Evolutionary conservation across 2,113 vertebrate species (phyloP).

Genomic region (Eulacestoma nigropectus): DNA sequence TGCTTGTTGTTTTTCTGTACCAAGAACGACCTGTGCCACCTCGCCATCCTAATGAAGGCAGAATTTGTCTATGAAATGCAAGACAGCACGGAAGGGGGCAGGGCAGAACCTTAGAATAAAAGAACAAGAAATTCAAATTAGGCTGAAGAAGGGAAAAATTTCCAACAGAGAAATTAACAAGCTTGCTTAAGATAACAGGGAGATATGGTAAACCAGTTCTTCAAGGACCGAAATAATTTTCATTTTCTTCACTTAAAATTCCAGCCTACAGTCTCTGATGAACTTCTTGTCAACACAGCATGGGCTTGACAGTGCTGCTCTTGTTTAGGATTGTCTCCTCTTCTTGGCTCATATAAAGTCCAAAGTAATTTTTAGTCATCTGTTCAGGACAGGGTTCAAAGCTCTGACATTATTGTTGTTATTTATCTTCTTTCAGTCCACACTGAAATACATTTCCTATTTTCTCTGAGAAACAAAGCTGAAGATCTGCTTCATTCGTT

Average conservation of each 20-base stretch:
- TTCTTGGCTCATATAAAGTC: not conserved
- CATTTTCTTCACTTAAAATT: conserved; percentile 17
- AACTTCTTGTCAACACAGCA: not conserved
- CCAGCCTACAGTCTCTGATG: not conserved
- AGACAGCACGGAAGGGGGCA: not conserved
- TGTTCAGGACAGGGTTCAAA: not conserved
- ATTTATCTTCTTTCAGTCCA: not conserved
- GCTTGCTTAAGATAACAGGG: not conserved
- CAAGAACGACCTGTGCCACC: not conserved
- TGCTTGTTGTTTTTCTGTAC: not conserved
- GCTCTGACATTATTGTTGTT: not conserved
- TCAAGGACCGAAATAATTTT: not conserved
- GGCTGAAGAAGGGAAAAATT: not conserved
- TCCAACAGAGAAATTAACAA: not conserved
- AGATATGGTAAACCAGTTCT: not conserved
- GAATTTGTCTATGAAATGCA: not conserved
- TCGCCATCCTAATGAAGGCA: not conserved
- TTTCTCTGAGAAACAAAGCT: conserved; percentile 10
- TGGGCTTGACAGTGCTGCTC: not conserved
- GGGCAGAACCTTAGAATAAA: not conserved
- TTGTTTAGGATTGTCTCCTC: not conserved
- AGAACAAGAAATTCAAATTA: conserved; percentile 7
- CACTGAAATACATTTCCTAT: not conserved
- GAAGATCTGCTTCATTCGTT: not conserved
- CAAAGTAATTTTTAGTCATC: not conserved